Evolutionary conservation across 1,140 invertebrate genomes (phyloP).

Genomic region (Lanistes nyassanus): DNA sequence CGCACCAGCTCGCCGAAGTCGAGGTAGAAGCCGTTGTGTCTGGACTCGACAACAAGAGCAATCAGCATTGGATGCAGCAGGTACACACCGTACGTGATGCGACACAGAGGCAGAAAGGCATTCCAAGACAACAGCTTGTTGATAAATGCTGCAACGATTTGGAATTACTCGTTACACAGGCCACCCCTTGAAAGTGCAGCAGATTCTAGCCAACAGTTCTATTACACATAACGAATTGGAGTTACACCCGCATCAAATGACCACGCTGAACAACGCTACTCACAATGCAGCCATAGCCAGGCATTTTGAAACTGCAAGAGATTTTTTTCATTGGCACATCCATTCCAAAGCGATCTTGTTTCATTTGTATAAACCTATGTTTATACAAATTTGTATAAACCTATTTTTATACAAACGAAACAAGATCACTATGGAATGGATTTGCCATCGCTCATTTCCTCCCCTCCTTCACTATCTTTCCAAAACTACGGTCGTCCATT

Average conservation of each 20-base stretch:
- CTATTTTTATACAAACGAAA: too few species aligned
- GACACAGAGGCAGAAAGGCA: constrained; percentile 39
- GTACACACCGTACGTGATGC: constrained; percentile 47
- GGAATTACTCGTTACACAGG: background rate
- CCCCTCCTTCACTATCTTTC: background rate
- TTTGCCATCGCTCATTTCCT: too few species aligned
- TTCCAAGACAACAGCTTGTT: constrained; percentile 44
- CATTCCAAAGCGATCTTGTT: too few species aligned
- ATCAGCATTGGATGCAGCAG: constrained; percentile 74
- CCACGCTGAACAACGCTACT: background rate
- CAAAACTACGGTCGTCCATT: background rate
- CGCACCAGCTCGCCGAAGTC: constrained; percentile 20
- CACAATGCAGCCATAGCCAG: background rate
- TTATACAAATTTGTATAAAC: too few species aligned
- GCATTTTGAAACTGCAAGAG: too few species aligned
- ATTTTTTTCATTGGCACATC: too few species aligned
- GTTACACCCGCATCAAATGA: background rate
- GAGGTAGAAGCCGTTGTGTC: constrained; percentile 8
- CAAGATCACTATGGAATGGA: too few species aligned
- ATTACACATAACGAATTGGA: background rate
- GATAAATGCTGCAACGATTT: constrained; percentile 38
- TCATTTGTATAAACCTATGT: too few species aligned
- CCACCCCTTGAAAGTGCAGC: background rate
- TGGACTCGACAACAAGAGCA: background rate
- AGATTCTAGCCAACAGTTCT: background rate